phyloP scores from a whole-genome alignment of 2,113 vertebrate genomes.

The Ardeotis arabs region DNA sequence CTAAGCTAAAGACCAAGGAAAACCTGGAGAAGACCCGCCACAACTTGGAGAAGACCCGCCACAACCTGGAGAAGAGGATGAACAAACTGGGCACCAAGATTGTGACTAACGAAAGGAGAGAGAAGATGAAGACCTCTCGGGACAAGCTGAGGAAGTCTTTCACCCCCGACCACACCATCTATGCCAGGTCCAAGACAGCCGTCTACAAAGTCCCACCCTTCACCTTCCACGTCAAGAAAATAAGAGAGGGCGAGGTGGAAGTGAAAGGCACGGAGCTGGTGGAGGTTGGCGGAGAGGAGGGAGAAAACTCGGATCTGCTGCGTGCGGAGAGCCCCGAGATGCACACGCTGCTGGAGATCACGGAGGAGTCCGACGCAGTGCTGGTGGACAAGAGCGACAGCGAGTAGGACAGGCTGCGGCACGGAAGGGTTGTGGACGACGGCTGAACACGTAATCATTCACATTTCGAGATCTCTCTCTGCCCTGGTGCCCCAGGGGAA shows the following conservation, averaged over 20 bases:
- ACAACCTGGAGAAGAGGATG: conserved; percentile 93
- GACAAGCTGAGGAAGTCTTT: conserved; percentile 95
- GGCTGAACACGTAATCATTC: conserved; percentile 47
- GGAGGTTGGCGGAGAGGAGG: conserved; percentile 81
- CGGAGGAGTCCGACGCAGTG: conserved; percentile 86
- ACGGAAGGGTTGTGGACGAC: neutral
- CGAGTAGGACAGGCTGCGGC: conserved; percentile 59
- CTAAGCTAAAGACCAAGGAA: conserved; percentile 90
- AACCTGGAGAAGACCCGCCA: conserved; percentile 96
- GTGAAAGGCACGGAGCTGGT: conserved; percentile 88
- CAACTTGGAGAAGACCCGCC: conserved; percentile 94
- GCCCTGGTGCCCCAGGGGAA: conserved; percentile 26
- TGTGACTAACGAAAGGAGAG: conserved; percentile 87
- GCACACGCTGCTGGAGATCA: conserved; percentile 87
- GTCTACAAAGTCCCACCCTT: conserved; percentile 98
- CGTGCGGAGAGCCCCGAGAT: conserved; percentile 85
- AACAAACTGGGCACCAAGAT: conserved; percentile 92
- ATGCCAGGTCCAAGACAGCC: conserved; percentile 88
- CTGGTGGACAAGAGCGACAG: conserved; percentile 87
- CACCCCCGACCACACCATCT: conserved; percentile 87
- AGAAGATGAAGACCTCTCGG: conserved; percentile 90
- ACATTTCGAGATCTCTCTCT: conserved; percentile 32
- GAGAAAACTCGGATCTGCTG: conserved; percentile 86
- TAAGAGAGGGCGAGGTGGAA: conserved; percentile 89
- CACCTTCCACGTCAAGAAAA: conserved; percentile 98